Evolutionary conservation across 2,113 vertebrate genomes (phyloP).

Genomic region (Phalacrocorax brasilianus): DNA sequence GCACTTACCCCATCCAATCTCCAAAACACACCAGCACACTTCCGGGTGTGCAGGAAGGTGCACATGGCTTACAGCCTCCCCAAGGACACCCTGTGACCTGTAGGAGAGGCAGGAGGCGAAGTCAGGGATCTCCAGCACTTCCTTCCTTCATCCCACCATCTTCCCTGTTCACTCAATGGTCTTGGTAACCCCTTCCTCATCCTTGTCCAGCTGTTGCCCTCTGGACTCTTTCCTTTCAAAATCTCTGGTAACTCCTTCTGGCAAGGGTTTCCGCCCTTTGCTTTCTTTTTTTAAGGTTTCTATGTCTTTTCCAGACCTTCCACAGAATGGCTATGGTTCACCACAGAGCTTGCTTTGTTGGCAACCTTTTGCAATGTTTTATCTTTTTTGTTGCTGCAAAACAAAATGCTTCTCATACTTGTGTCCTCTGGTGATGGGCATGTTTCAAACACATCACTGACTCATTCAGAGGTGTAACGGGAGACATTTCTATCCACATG

Average conservation of each 20-base stretch:
- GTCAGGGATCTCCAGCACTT: background rate
- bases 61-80: background rate
- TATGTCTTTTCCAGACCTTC: background rate
- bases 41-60: background rate
- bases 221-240: background rate
- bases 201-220: background rate
- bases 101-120: background rate
- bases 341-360: background rate
- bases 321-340: background rate
- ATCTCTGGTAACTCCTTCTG: background rate
- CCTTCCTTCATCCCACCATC: background rate
- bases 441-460: background rate
- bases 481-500: background rate
- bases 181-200: background rate
- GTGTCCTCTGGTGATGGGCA: background rate
- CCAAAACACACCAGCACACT: background rate
- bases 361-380: background rate
- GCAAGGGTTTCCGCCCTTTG: background rate
- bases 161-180: background rate
- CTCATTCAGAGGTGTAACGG: fast-evolving
- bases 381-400: background rate
- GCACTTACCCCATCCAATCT: background rate
- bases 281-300: background rate
- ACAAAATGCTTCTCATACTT: background rate
- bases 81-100: background rate